Percentiles rank a stretch among this genome's conserved stretches.
These are phyloP conservation scores for Decapterus maruadsi DNA, from an alignment of 2,797 vertebrate species.

Conservation along the genomic window DNA sequence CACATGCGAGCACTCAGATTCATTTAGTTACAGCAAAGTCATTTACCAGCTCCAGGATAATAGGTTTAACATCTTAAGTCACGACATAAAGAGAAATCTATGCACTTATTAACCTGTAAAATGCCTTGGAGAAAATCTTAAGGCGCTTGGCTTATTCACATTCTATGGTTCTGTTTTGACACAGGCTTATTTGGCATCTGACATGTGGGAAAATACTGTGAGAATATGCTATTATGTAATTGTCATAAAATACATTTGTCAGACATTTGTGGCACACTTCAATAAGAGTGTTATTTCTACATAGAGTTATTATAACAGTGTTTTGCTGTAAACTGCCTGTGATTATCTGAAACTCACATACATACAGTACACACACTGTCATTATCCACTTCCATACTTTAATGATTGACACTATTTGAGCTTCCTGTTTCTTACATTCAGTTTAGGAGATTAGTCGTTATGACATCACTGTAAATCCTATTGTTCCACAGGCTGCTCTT, in stretches of 20 bases:
- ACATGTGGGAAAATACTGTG: constrained; percentile 32
- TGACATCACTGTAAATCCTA: constrained; percentile 24
- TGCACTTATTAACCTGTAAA: constrained; percentile 35
- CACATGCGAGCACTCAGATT: background rate
- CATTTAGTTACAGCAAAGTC: constrained; percentile 13
- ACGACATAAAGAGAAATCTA: constrained; percentile 23
- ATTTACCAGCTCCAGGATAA: constrained; percentile 30
- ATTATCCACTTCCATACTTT: background rate
- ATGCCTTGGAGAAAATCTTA: constrained; percentile 24
- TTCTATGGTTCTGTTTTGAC: constrained; percentile 45
- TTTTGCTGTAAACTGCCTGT: background rate
- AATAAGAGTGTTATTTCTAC: background rate
- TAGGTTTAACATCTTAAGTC: constrained; percentile 46
- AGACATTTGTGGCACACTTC: background rate
- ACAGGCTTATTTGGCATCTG: constrained; percentile 38
- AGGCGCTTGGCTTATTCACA: constrained; percentile 33
- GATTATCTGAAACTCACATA: background rate
- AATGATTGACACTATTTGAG: background rate
- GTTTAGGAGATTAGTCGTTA: background rate
- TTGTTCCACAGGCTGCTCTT: constrained; percentile 32
- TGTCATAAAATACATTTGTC: background rate
- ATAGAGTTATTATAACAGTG: background rate
- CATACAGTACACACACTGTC: background rate
- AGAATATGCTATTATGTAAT: constrained; percentile 17
- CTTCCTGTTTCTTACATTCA: background rate